Evolutionary conservation across 1,140 invertebrate genomes (phyloP), one percentile per base, ranked within the genome.

Genomic region (Parasteatoda tepidariorum): DNA sequence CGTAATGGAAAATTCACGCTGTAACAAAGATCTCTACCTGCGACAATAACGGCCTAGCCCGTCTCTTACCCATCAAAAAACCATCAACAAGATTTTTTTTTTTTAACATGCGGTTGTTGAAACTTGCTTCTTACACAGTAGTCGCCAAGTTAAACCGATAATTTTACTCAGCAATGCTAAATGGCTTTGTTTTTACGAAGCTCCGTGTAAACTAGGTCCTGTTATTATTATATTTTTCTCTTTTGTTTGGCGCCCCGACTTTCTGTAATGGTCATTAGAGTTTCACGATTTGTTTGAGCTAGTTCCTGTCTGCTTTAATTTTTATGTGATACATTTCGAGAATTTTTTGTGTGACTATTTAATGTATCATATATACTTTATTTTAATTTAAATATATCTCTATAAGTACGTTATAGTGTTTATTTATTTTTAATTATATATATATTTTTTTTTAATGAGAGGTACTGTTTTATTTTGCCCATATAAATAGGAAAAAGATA

Each of bases 121-220:
- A 15, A 7, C 13, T 38, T n/a, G 41, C 54, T 33, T 30, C n/a
- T 59, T 79, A 64, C 62, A 79, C 76, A 64, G 76, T 79, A 79
- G 76, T 64, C 18, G 31, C 48, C 22, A 28, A 34, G 48, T 79
- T 68, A 79, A 79, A 79, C 76, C 76, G 76, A 79, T 79, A 79
- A 79, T 79, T 79, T 67, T 30, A 30, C 48, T 59, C 38, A 48
- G n/a, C 54, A 24, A 28, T 57, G 13, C 64, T 79, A 79, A 79
- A 79, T 79, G 64, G 76, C 76, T 79, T 79, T 79, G 76, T 79
- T 79, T 79, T 79, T 79, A n/a, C 9, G 41, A 22, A 13, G 41
- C 41, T 57, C 24, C 33, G 76, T 38, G 76, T 79, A 64, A 79
- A 79, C 76, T 67, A 34, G 64, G 64, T 28, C 64, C 38, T 73